Evolutionary conservation across 2,888 invertebrate species (phyloP).

Genomic region (Sinopyrophorus schimmeli): DNA sequence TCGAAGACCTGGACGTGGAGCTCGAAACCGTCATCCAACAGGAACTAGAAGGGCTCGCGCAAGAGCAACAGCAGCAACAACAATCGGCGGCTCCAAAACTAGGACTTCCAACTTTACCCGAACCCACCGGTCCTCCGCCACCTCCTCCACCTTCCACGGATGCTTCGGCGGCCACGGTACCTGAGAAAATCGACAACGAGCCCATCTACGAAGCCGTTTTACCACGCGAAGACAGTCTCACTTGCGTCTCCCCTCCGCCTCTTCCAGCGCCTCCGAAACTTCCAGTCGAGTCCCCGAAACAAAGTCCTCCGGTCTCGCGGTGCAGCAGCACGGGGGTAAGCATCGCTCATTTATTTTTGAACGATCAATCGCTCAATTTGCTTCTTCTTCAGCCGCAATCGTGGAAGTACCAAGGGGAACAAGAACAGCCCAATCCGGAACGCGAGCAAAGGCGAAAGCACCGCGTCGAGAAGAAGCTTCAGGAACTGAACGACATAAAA

Average conservation of each 20-base stretch:
- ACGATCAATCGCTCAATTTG: too few relatives aligned
- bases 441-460: slow-evolving; percentile 80
- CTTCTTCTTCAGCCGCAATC: slow-evolving; percentile 44
- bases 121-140: slow-evolving; percentile 76
- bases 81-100: slow-evolving; percentile 46
- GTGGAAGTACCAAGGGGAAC: slow-evolving; percentile 46
- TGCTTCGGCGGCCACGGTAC: slow-evolving; percentile 50
- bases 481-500: slow-evolving; percentile 72
- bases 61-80: slow-evolving; percentile 50
- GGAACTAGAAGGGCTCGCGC: slow-evolving; percentile 60
- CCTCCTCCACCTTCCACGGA: slow-evolving; percentile 65
- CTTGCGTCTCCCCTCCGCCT: slow-evolving; percentile 55
- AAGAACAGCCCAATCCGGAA: slow-evolving; percentile 59
- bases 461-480: slow-evolving; percentile 82
- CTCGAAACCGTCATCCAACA: slow-evolving; percentile 68
- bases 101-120: slow-evolving; percentile 69
- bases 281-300: slow-evolving; percentile 57
- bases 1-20: slow-evolving; percentile 81
- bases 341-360: slow-evolving; percentile 21
- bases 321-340: slow-evolving; percentile 57
- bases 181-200: slow-evolving; percentile 56
- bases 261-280: slow-evolving; percentile 56
- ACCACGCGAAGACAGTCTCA: slow-evolving; percentile 66
- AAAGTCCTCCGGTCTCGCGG: slow-evolving; percentile 58
- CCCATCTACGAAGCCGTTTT: slow-evolving; percentile 87